A percentile compares a stretch with the other conserved stretches of the same genome.
These are phyloP conservation scores for Myiozetetes cayanensis DNA, from an alignment of 2,113 vertebrate genomes.

Conservation along the genomic window DNA sequence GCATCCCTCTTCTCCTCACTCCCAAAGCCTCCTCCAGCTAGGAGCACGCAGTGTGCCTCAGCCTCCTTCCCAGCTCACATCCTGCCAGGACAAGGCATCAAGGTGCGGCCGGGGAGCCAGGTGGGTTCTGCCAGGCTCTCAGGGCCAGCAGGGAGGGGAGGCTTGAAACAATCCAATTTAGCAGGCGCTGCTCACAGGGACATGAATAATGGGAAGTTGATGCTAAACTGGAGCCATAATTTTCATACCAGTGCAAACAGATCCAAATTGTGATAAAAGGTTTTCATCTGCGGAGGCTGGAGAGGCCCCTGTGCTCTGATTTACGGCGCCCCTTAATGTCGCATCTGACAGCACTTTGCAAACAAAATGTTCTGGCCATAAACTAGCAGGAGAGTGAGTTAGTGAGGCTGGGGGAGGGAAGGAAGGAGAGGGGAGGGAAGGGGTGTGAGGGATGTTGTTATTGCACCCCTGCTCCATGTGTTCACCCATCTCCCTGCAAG, in stretches of 20 bases:
- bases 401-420: not conserved
- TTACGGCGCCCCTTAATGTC: slow-evolving; percentile 66
- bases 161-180: slow-evolving; percentile 66
- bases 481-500: accelerated
- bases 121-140: not conserved
- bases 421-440: not conserved
- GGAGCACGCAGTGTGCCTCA: not conserved
- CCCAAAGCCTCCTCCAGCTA: not conserved
- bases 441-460: not conserved
- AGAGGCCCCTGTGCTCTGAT: slow-evolving; percentile 64
- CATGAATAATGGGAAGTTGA: slow-evolving; percentile 70
- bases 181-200: slow-evolving; percentile 47
- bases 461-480: not conserved
- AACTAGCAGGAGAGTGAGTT: not conserved
- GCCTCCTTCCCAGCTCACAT: not conserved
- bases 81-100: not conserved
- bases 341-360: slow-evolving; percentile 67
- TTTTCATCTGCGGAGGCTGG: slow-evolving; percentile 62
- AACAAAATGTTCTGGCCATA: slow-evolving; percentile 67
- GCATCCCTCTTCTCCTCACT: not conserved
- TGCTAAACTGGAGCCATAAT: slow-evolving; percentile 68
- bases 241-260: slow-evolving; percentile 72
- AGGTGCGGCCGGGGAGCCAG: not conserved
- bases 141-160: not conserved
- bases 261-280: slow-evolving; percentile 74